phyloP scores from a whole-genome alignment of 2,888 invertebrate species.

The Noctua janthina region DNA sequence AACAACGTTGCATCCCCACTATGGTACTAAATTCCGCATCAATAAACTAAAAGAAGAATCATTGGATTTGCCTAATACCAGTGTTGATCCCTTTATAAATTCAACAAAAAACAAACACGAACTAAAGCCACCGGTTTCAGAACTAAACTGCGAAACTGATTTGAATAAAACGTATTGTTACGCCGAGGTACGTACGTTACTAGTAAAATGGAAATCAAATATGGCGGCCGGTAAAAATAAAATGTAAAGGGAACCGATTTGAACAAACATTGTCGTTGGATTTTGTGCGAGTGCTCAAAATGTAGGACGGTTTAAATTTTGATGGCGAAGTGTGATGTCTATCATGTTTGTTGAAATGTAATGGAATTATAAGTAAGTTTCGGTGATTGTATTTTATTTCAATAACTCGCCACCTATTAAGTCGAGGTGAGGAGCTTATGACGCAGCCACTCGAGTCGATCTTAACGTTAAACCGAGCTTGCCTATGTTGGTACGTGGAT shows the following conservation, averaged over 20 bases:
- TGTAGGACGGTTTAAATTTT: constrained; percentile 40
- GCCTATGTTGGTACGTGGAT: too few relatives aligned
- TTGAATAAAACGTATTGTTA: constrained; percentile 59
- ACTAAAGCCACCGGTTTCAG: constrained; percentile 43
- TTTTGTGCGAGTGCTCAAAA: constrained; percentile 51
- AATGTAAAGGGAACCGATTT: constrained; percentile 58
- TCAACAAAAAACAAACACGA: constrained; percentile 39
- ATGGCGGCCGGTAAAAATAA: constrained; percentile 55
- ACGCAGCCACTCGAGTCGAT: too few relatives aligned
- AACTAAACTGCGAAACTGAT: constrained; percentile 59
- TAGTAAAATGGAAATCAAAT: constrained; percentile 62
- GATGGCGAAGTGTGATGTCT: constrained; percentile 15
- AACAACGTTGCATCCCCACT: fast-evolving
- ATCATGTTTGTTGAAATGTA: constrained; percentile 3
- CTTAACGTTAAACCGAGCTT: too few relatives aligned
- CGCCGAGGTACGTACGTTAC: constrained; percentile 42
- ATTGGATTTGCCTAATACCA: constrained; percentile 18
- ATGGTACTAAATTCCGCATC: not conserved
- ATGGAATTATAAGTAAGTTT: not conserved
- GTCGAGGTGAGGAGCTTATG: too few relatives aligned
- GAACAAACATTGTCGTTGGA: constrained; percentile 57
- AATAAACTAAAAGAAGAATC: constrained; percentile 5
- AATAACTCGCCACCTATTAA: not conserved
- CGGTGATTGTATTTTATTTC: not conserved
- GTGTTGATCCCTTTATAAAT: constrained; percentile 42